A percentile compares a stretch with the other conserved stretches of the same genome.
phyloP scores from a whole-genome alignment of 2,113 vertebrate genomes.

The Indri indri region DNA sequence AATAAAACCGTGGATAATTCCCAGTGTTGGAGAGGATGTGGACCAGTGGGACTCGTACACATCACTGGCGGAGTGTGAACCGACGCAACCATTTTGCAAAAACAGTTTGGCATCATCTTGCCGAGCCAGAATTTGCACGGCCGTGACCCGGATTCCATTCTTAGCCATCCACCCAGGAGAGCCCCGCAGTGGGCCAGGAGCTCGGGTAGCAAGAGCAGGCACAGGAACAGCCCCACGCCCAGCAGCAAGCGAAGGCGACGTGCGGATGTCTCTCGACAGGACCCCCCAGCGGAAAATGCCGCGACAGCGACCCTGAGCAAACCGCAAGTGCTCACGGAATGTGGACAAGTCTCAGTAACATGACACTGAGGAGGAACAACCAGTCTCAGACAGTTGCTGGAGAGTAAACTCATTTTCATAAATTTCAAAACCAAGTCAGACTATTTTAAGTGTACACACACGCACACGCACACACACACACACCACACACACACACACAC shows the following conservation, averaged over 20 bases:
- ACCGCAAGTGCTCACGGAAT: neutral
- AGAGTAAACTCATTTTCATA: neutral
- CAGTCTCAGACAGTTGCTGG: neutral
- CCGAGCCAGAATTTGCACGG: neutral
- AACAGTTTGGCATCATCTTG: no score
- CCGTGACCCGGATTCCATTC: neutral
- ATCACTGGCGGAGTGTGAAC: no score
- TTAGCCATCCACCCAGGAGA: neutral
- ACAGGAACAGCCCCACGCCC: neutral
- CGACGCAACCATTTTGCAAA: no score
- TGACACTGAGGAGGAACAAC: neutral
- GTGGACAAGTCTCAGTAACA: neutral
- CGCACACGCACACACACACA: rapidly evolving
- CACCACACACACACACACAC: rapidly evolving
- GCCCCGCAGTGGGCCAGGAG: neutral
- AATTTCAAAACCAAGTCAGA: neutral
- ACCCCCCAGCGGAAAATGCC: neutral
- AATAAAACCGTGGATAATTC: no score
- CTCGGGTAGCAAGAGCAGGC: neutral
- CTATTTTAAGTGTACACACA: neutral
- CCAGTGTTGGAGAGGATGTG: no score
- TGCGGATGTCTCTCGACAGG: no score
- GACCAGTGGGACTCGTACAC: no score
- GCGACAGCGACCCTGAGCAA: neutral
- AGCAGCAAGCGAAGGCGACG: neutral